Conservation (phyloP, 2,797 vertebrate species). For the Tokudaia tokunoshimensis region DNA sequence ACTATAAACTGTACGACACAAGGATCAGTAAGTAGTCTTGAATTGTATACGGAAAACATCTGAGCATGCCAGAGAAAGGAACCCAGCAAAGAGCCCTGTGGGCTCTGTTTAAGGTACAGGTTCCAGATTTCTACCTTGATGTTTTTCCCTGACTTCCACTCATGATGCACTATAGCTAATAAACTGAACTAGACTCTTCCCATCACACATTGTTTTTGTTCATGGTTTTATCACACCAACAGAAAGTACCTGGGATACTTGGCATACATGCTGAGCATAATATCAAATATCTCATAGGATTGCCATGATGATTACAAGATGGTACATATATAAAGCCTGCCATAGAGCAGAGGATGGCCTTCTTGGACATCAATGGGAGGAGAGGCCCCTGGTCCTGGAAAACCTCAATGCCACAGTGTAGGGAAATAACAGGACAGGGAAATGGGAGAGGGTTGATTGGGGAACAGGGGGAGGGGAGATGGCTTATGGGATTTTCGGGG, state of each 20-base stretch:
- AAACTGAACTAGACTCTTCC: neutral
- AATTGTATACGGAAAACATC: neutral
- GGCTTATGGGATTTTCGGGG: too few relatives aligned
- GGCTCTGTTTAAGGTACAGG: neutral
- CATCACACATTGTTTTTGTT: neutral
- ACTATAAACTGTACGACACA: neutral
- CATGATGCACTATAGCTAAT: neutral
- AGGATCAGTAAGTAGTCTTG: neutral
- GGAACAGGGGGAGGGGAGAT: too few relatives aligned
- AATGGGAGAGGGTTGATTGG: too few relatives aligned
- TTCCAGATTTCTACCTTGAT: neutral
- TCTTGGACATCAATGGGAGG: too few relatives aligned
- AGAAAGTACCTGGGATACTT: neutral
- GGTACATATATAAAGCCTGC: neutral
- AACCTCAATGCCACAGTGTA: too few relatives aligned
- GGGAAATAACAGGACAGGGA: too few relatives aligned
- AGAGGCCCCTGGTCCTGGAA: too few relatives aligned
- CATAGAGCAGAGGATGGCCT: neutral
- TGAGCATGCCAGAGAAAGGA: neutral
- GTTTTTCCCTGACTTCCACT: neutral
- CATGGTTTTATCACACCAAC: neutral
- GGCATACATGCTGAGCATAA: neutral
- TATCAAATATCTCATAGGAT: neutral
- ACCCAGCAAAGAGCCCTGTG: neutral
- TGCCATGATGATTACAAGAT: neutral